Evolutionary conservation across 1,140 invertebrate genomes (phyloP).

Genomic region (Rhyzopertha dominica): DNA sequence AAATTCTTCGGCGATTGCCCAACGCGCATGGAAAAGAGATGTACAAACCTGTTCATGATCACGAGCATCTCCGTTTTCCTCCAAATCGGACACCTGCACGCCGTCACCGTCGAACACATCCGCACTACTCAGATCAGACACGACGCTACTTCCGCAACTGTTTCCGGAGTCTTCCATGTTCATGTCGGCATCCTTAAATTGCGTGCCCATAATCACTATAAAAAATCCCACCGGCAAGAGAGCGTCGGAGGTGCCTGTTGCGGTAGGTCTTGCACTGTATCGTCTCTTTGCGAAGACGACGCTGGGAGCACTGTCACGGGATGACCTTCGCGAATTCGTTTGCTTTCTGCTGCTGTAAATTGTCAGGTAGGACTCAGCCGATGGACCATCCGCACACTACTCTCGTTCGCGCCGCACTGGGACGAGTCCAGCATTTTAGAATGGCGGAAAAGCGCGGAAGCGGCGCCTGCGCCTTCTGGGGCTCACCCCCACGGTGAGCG

Average conservation of each 20-base stretch:
- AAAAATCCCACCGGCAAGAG: neutral
- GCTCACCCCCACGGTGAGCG: too few species aligned
- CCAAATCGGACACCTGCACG: conserved; percentile 42
- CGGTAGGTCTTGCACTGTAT: neutral
- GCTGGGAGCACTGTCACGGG: too few species aligned
- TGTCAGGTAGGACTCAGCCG: conserved; percentile 14
- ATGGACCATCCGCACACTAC: conserved; percentile 29
- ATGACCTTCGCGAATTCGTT: neutral
- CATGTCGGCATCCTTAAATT: conserved; percentile 37
- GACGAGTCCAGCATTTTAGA: too few species aligned
- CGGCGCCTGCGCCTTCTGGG: too few species aligned
- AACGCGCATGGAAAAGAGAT: conserved; percentile 6
- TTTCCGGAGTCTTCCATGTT: conserved; percentile 44
- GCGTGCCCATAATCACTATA: conserved; percentile 33
- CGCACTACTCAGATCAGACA: conserved; percentile 41
- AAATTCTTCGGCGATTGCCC: too few species aligned
- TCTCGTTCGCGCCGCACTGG: conserved; percentile 31
- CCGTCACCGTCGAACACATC: conserved; percentile 37
- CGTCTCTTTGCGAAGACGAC: neutral
- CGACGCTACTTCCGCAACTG: conserved; percentile 43
- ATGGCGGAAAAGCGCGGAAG: too few species aligned
- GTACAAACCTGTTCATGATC: conserved; percentile 31
- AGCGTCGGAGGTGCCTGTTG: neutral
- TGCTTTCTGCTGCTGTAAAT: conserved; percentile 14
- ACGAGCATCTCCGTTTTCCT: conserved; percentile 30